These are phyloP conservation scores for Nebria brevicollis DNA, from an alignment of 2,888 invertebrate species.

Conservation along the genomic window DNA sequence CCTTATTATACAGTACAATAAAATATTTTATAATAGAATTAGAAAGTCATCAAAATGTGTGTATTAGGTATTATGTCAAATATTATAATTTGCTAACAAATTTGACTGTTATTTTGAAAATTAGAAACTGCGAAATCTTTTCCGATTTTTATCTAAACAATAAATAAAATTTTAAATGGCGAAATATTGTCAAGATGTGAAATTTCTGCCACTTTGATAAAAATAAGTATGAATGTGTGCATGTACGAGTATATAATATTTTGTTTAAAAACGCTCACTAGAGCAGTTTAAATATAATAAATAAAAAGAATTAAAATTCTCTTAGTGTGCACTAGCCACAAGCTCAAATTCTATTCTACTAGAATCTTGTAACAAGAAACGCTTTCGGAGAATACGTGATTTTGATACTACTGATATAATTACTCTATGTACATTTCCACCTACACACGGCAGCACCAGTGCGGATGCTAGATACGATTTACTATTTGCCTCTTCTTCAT, in stretches of 20 bases:
- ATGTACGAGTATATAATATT: too few relatives aligned
- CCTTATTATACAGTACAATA: neutral
- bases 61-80: neutral
- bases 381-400: neutral
- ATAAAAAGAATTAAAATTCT: neutral
- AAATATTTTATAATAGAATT: conserved; percentile 1
- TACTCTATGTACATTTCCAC: neutral
- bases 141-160: too few relatives aligned
- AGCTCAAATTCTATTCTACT: too few relatives aligned
- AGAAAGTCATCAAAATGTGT: neutral
- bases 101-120: neutral
- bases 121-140: too few relatives aligned
- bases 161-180: too few relatives aligned
- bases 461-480: neutral
- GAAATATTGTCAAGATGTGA: too few relatives aligned
- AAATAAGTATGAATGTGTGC: too few relatives aligned
- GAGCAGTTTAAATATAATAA: too few relatives aligned
- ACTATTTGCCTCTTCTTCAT: neutral
- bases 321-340: neutral
- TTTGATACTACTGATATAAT: neutral
- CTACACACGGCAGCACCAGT: too few relatives aligned
- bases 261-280: too few relatives aligned
- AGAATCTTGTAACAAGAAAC: neutral
- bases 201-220: too few relatives aligned
- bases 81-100: neutral